phyloP scores from a whole-genome alignment of 2,113 vertebrate genomes.

The Lonchura striata region DNA sequence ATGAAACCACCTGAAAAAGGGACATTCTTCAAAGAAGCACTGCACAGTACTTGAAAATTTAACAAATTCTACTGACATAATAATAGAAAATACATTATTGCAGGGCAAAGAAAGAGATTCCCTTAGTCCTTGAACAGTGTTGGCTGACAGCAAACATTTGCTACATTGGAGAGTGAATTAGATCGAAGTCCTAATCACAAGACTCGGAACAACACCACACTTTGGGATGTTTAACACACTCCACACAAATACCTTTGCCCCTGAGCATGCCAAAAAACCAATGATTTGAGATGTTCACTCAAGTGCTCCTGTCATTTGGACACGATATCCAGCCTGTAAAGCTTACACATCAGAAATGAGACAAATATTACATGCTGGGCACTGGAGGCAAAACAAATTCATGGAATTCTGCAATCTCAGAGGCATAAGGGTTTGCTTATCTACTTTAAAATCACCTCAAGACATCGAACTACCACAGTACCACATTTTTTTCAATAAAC shows the following conservation, averaged over 20 bases:
- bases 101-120: conserved; percentile 28
- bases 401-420: neutral
- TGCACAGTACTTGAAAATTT: conserved; percentile 15
- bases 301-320: neutral
- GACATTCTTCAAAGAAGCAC: conserved; percentile 28
- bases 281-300: neutral
- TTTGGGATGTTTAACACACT: conserved; percentile 32
- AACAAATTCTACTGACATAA: conserved; percentile 1
- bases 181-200: neutral
- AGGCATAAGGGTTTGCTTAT: conserved; percentile 19
- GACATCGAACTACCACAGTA: conserved; percentile 39
- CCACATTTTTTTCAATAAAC: conserved; percentile 34
- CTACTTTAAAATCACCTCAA: conserved; percentile 45
- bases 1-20: conserved; percentile 32
- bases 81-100: conserved; percentile 53
- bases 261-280: neutral
- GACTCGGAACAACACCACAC: neutral
- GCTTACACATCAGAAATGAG: neutral
- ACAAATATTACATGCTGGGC: neutral
- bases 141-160: conserved; percentile 30
- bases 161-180: conserved; percentile 27
- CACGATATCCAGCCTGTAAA: neutral
- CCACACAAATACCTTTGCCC: conserved; percentile 7
- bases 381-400: neutral
- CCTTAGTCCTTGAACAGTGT: conserved; percentile 30